Evolutionary conservation across 2,888 invertebrate species (phyloP).

Genomic region (Celastrina argiolus): DNA sequence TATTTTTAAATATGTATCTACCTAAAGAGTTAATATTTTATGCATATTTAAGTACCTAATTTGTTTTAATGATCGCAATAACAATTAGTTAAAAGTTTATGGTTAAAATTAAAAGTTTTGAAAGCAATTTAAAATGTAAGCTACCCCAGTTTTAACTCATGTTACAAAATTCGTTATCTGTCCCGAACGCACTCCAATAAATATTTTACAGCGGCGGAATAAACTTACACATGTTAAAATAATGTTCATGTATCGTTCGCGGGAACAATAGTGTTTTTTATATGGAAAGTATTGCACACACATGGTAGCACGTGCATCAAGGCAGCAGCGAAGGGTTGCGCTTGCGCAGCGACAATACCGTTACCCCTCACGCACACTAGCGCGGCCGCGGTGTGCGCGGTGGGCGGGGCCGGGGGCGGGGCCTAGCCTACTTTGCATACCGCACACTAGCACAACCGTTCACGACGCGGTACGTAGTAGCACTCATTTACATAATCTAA

Average conservation of each 20-base stretch:
- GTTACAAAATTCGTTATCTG: slow-evolving; percentile 21
- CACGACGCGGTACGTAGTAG: slow-evolving; percentile 17
- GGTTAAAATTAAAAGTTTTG: neutral
- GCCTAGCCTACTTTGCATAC: slow-evolving; percentile 56
- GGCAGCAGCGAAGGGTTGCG: slow-evolving; percentile 29
- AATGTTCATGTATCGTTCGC: slow-evolving; percentile 28
- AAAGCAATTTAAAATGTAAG: neutral
- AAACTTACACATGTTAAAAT: slow-evolving; percentile 27
- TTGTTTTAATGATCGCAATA: slow-evolving; percentile 7
- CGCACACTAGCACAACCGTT: slow-evolving; percentile 30
- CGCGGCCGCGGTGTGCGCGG: slow-evolving; percentile 30
- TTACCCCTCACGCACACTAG: slow-evolving; percentile 33
- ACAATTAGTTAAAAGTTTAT: neutral
- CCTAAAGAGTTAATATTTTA: neutral
- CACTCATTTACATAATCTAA: slow-evolving; percentile 17
- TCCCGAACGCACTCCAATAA: slow-evolving; percentile 19
- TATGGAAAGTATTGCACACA: slow-evolving; percentile 26
- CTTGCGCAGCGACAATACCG: slow-evolving; percentile 29
- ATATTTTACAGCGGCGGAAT: slow-evolving; percentile 17
- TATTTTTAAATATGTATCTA: neutral
- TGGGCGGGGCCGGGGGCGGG: slow-evolving; percentile 33
- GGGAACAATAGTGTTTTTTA: slow-evolving; percentile 34
- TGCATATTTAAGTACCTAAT: neutral
- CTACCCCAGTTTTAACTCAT: slow-evolving; percentile 2
- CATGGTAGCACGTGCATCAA: slow-evolving; percentile 29